These are phyloP conservation scores for Ostrea denselamellosa DNA, from an alignment of 1,140 invertebrate species.

Conservation along the genomic window DNA sequence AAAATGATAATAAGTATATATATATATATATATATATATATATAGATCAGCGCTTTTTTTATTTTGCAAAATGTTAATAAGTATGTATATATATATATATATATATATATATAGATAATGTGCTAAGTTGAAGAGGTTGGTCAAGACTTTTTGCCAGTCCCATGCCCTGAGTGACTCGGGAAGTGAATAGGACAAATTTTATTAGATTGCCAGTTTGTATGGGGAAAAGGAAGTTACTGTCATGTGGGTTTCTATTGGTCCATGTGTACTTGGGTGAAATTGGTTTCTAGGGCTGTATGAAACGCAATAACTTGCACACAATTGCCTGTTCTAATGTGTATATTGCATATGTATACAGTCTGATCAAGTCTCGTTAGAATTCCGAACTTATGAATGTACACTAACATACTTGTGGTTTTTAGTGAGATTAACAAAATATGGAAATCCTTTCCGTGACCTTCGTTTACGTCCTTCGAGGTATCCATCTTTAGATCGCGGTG, in stretches of 20 bases:
- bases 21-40: not conserved
- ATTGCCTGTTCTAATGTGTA: not conserved
- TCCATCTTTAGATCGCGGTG: not conserved
- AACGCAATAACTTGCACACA: not conserved
- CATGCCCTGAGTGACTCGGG: not conserved
- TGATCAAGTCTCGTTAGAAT: conserved; percentile 14
- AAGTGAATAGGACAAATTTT: not conserved
- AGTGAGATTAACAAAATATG: not conserved
- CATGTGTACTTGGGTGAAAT: not conserved
- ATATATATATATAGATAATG: not conserved
- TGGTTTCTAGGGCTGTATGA: not conserved
- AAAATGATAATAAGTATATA: not conserved
- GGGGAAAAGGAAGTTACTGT: conserved; percentile 17
- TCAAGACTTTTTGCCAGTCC: not conserved
- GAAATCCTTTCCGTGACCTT: not conserved
- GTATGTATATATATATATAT: not conserved
- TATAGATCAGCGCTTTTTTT: not conserved
- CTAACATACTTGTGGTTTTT: conserved; percentile 7
- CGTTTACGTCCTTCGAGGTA: not conserved
- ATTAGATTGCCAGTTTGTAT: not conserved
- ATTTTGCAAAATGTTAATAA: not conserved
- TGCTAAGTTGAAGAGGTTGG: not conserved
- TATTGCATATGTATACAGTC: not conserved
- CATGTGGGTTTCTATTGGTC: conserved; percentile 5
- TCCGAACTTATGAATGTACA: not conserved